Percentiles rank a stretch among this genome's conserved stretches.
phyloP scores from a whole-genome alignment of 2,113 vertebrate species.

The Pelodiscus sinensis region DNA sequence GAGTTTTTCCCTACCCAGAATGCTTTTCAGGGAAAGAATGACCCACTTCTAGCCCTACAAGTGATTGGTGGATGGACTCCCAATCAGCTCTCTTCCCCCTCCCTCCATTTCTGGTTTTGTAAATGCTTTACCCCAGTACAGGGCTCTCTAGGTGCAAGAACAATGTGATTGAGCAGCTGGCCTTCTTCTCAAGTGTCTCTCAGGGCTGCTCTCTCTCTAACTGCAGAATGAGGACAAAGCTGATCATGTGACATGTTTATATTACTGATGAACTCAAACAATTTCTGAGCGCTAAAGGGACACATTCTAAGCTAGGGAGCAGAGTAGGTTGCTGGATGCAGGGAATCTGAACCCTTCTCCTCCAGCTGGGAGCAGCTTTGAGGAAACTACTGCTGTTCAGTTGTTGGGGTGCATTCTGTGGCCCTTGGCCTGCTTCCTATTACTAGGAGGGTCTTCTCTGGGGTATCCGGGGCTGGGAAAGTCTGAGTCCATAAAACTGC shows the following conservation, averaged over 20 bases:
- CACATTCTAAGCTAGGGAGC: neutral
- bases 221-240: neutral
- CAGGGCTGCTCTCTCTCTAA: neutral
- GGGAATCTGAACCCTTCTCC: neutral
- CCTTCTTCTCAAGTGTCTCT: neutral
- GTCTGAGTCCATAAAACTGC: neutral
- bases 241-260: neutral
- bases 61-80: neutral
- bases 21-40: neutral
- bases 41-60: neutral
- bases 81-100: neutral
- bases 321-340: neutral
- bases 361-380: neutral
- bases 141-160: neutral
- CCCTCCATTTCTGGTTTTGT: neutral
- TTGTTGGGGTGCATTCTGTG: neutral
- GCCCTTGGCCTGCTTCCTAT: neutral
- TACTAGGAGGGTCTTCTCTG: neutral
- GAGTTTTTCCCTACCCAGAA: neutral
- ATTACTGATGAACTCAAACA: rapidly evolving
- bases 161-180: neutral
- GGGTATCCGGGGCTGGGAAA: neutral
- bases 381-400: neutral
- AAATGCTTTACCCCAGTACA: neutral
- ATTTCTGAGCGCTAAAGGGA: neutral